Percentiles rank a stretch among this genome's conserved stretches.
These are phyloP conservation scores for Drosophila setosimentum DNA, from an alignment of 2,888 invertebrate genomes.

Conservation along the genomic window DNA sequence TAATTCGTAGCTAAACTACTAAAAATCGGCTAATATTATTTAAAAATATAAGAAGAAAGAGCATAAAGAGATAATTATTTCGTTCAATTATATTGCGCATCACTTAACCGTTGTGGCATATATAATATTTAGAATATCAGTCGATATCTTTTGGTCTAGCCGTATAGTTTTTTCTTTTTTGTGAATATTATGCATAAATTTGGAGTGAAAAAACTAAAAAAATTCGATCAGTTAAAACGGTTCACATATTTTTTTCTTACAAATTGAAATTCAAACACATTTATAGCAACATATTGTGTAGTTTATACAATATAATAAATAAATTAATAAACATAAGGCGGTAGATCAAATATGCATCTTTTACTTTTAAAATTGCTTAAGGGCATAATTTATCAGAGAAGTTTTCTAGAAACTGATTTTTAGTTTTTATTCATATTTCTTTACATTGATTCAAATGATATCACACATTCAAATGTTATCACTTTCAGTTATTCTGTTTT, in stretches of 20 bases:
- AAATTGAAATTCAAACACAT: not conserved
- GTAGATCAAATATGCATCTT: not conserved
- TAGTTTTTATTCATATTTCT: not conserved
- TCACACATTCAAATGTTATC: too few relatives aligned
- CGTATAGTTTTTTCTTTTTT: not conserved
- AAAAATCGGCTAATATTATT: not conserved
- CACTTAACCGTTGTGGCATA: not conserved
- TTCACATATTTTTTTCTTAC: not conserved
- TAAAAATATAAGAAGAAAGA: not conserved
- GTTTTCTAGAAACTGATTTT: not conserved
- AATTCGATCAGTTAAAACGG: too few relatives aligned
- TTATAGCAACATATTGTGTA: not conserved
- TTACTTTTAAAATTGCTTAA: not conserved
- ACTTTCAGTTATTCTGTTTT: slow-evolving; percentile 16
- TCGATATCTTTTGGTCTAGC: not conserved
- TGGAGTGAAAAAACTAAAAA: too few relatives aligned
- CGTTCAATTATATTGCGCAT: too few relatives aligned
- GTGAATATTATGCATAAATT: too few relatives aligned
- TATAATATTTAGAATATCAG: not conserved
- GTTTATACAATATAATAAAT: not conserved
- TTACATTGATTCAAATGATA: not conserved
- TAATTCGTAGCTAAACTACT: not conserved
- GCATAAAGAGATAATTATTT: too few relatives aligned
- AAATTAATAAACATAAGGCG: not conserved
- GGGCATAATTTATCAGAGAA: not conserved